Conservation (phyloP, 2,888 invertebrate species). For the Mesochorus sp. region DNA sequence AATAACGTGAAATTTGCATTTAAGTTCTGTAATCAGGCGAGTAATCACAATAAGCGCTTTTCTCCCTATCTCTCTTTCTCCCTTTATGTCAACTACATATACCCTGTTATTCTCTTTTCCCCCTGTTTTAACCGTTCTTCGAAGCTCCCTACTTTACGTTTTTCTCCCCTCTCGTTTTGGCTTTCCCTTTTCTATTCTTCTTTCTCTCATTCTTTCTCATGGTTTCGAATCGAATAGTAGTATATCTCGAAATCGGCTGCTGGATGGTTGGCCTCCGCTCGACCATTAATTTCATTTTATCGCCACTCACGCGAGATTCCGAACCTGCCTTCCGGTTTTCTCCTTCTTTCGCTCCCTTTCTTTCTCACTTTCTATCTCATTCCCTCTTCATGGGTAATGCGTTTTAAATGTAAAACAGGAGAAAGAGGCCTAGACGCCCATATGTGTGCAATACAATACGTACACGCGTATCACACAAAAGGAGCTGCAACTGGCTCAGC, state of each 20-base stretch:
- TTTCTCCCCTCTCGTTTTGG: conserved; percentile 38
- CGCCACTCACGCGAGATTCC: conserved; percentile 76
- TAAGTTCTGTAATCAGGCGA: conserved; percentile 37
- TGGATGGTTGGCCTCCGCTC: conserved; percentile 62
- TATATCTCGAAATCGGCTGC: conserved; percentile 78
- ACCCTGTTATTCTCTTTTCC: conserved; percentile 57
- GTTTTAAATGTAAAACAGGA: conserved; percentile 82
- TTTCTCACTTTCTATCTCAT: conserved; percentile 57
- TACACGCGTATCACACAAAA: conserved; percentile 15
- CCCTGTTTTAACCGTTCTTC: conserved; percentile 53
- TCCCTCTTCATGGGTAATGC: conserved; percentile 73
- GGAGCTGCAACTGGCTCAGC: conserved; percentile 15
- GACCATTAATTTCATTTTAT: conserved; percentile 82
- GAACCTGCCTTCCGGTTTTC: conserved; percentile 70
- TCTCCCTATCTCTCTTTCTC: conserved; percentile 32
- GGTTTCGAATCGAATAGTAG: conserved; percentile 69
- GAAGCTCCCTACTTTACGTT: conserved; percentile 53
- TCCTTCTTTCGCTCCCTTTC: background rate
- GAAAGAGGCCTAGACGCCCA: conserved; percentile 75
- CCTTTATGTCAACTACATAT: conserved; percentile 25
- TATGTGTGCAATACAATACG: conserved; percentile 22
- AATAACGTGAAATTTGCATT: conserved; percentile 17
- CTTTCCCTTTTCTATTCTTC: conserved; percentile 29
- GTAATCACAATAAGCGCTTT: conserved; percentile 66
- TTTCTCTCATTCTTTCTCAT: conserved; percentile 57